Percentiles rank a stretch among this genome's conserved stretches.
phyloP scores from a whole-genome alignment of 1,140 invertebrate species.

The Formica exsecta region DNA sequence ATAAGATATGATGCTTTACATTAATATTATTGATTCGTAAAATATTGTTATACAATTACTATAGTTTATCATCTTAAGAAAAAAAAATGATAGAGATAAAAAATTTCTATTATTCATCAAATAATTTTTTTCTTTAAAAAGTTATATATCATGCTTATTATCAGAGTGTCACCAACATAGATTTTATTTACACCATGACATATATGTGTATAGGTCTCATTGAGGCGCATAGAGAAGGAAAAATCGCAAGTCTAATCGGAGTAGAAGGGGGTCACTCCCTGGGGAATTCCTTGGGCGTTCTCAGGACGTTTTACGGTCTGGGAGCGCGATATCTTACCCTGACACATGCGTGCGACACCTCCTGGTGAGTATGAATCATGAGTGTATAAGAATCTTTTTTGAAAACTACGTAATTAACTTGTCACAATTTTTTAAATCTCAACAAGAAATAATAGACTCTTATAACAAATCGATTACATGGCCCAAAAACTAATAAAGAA shows the following conservation, averaged over 20 bases:
- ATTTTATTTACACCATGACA: neutral
- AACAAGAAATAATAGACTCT: neutral
- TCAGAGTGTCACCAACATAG: neutral
- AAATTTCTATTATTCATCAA: neutral
- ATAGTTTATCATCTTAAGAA: neutral
- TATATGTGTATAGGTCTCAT: slow-evolving; percentile 81
- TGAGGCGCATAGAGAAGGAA: slow-evolving; percentile 87
- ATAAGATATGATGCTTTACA: too few relatives aligned
- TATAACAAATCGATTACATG: neutral
- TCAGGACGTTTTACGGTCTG: slow-evolving; percentile 94
- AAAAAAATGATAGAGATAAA: neutral
- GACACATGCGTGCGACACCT: slow-evolving; percentile 91
- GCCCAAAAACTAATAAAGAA: neutral
- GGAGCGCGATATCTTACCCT: slow-evolving; percentile 92
- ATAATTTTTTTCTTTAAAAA: neutral
- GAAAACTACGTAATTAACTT: slow-evolving; percentile 22
- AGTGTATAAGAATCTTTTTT: neutral
- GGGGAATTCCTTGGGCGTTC: slow-evolving; percentile 93
- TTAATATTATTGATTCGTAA: neutral
- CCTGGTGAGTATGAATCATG: slow-evolving; percentile 87
- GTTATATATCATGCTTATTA: neutral
- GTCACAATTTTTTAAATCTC: neutral
- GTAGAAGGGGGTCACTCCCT: slow-evolving; percentile 93
- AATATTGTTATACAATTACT: neutral
- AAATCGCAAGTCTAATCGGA: slow-evolving; percentile 89